Base-by-base conservation (phyloP, 2,113 vertebrate genomes). In the Chionodraco myersi region DNA sequence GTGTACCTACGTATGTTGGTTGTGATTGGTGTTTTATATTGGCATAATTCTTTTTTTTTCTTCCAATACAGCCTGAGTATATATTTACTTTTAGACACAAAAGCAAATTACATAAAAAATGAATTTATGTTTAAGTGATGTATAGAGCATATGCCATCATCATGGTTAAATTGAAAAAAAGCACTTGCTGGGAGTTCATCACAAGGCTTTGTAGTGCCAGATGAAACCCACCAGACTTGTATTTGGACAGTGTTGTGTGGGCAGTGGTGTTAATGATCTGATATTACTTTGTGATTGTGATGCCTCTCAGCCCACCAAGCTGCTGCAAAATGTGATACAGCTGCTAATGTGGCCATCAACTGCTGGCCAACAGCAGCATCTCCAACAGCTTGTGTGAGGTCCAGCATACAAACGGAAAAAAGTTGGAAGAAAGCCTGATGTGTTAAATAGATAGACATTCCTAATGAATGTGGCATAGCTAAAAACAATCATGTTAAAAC, bases 341-440 rank as follows among this genome's bases (percentile, higher is more conserved):
- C 59, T 52, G 41, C n/a, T 81, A 75, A 53, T 84, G 61, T 61
- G 66, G n/a, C 47, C 60, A 48, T 53, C 78, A 73, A 86, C 79
- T 79, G 56, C 71, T 57, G 56, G 72, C 73, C 72, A 86, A 60
- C 68, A 60, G 49, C 69, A 72, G 16, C 74, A 36, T 26, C 56
- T 59, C 79, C 74, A 74, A 30, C 74, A 69, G 84, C 58, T 45
- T 59, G 77, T 72, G 71, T 83, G 84, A 72, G 72, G 57, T 83
- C 84, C 72, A 76, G 58, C 65, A 34, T 60, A 54, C 12, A 79
- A 63, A 83, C 14, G 61, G 62, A 67, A 64, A 41, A 7, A 6
- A 30, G 73, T 7, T 84, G 81, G 77, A 84, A 65, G 75, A 65
- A 64, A 72, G 78, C 70, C 60, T 81, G 67, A 58, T 72, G 66